phyloP scores from a whole-genome alignment of 2,888 invertebrate species.

The Tanaodytes sp. region DNA sequence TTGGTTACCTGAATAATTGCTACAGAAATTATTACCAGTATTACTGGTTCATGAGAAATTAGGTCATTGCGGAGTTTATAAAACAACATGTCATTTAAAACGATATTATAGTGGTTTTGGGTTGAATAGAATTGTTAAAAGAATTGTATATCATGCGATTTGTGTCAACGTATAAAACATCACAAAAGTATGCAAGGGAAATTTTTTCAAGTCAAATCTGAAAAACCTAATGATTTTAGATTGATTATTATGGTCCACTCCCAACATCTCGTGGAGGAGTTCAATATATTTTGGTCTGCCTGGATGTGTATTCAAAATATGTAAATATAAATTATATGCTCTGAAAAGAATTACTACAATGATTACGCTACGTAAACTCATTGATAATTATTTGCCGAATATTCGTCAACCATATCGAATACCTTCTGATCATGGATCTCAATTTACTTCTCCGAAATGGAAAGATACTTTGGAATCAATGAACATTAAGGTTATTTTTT shows the following conservation, averaged over 20 bases:
- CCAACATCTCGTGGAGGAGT: constrained; percentile 12
- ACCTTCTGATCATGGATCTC: constrained; percentile 11
- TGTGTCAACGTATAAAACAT: not conserved
- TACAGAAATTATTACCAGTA: not conserved
- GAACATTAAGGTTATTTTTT: not conserved
- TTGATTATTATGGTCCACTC: constrained; percentile 14
- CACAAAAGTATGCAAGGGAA: not conserved
- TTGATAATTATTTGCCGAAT: not conserved
- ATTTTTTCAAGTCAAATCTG: not conserved
- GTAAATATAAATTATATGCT: constrained; percentile 15
- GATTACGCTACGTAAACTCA: not conserved
- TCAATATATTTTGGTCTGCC: constrained; percentile 18
- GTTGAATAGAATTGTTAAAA: not conserved
- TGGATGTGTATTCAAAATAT: constrained; percentile 19
- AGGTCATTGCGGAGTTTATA: not conserved
- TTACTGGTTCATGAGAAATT: constrained; percentile 2
- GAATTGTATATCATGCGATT: not conserved
- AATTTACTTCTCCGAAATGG: constrained; percentile 9
- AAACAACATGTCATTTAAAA: not conserved
- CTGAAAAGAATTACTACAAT: not conserved
- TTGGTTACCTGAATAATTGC: not conserved
- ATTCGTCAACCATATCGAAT: constrained; percentile 3
- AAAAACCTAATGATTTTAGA: not conserved
- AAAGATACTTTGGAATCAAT: not conserved
- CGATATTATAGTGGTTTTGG: not conserved